Evolutionary conservation across 2,888 invertebrate species (phyloP).

Genomic region (Nesidiocoris tenuis): DNA sequence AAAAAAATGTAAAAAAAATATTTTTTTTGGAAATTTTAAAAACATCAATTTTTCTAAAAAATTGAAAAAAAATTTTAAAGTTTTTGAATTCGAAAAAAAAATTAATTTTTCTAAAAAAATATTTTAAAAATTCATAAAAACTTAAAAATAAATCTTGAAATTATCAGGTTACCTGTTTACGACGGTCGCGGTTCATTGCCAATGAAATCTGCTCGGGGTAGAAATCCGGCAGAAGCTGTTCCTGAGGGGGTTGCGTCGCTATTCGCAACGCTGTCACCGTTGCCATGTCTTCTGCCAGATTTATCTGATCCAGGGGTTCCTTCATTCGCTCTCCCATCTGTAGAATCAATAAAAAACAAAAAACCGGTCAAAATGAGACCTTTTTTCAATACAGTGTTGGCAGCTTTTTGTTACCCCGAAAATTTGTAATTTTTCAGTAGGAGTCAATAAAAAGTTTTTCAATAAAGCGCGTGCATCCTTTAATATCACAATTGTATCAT

Average conservation of each 20-base stretch:
- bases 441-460: neutral
- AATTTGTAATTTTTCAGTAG: neutral
- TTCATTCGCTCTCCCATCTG: slow-evolving; percentile 71
- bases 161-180: slow-evolving; percentile 66
- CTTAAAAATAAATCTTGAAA: neutral
- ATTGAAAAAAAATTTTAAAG: too few species aligned
- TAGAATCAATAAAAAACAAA: too few species aligned
- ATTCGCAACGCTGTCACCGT: slow-evolving; percentile 65
- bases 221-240: slow-evolving; percentile 88
- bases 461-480: too few species aligned
- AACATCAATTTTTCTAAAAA: too few species aligned
- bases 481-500: too few species aligned
- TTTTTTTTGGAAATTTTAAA: too few species aligned
- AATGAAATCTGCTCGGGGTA: slow-evolving; percentile 92
- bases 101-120: too few species aligned
- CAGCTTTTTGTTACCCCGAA: neutral
- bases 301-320: slow-evolving; percentile 64
- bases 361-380: neutral
- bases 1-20: too few species aligned
- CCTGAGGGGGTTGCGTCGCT: slow-evolving; percentile 68
- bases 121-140: too few species aligned
- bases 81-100: too few species aligned
- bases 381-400: neutral
- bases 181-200: slow-evolving; percentile 86
- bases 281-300: slow-evolving; percentile 65